Conservation (phyloP, 2,113 vertebrate genomes). For the Pelvicachromis taeniatus region DNA sequence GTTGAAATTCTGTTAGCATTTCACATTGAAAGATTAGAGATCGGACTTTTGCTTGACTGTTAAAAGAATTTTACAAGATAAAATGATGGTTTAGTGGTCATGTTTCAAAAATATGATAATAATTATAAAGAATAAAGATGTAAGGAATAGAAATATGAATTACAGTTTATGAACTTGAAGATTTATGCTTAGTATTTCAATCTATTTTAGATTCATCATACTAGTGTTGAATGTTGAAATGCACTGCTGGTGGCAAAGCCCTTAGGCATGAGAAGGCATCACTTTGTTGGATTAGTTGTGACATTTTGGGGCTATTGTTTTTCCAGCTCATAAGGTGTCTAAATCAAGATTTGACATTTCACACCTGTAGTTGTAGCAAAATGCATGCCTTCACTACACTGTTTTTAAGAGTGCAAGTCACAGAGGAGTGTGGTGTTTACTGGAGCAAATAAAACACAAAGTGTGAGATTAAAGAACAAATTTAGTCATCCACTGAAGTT, state of each 20-base stretch:
- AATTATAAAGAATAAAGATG: neutral
- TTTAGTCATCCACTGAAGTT: neutral
- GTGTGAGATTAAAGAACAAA: slow-evolving; percentile 3
- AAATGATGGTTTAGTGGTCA: neutral
- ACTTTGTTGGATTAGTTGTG: slow-evolving; percentile 44
- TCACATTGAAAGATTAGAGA: neutral
- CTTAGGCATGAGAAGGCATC: slow-evolving; percentile 27
- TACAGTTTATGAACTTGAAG: neutral
- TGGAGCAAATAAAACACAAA: neutral
- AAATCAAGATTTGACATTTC: slow-evolving; percentile 48
- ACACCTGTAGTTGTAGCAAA: slow-evolving; percentile 38
- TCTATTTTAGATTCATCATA: neutral
- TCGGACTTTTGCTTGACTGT: neutral
- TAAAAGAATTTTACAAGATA: accelerated
- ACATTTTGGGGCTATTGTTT: slow-evolving; percentile 56
- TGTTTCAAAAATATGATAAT: neutral
- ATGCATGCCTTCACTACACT: neutral
- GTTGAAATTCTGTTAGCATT: neutral
- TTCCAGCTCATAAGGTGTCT: slow-evolving; percentile 48
- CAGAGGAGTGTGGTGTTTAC: neutral
- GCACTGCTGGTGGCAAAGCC: neutral
- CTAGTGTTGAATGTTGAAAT: neutral
- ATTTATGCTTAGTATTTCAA: neutral
- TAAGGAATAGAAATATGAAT: neutral
- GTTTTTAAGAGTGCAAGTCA: neutral